Conservation (phyloP, 2,888 invertebrate genomes). For the Eilema caniola region DNA sequence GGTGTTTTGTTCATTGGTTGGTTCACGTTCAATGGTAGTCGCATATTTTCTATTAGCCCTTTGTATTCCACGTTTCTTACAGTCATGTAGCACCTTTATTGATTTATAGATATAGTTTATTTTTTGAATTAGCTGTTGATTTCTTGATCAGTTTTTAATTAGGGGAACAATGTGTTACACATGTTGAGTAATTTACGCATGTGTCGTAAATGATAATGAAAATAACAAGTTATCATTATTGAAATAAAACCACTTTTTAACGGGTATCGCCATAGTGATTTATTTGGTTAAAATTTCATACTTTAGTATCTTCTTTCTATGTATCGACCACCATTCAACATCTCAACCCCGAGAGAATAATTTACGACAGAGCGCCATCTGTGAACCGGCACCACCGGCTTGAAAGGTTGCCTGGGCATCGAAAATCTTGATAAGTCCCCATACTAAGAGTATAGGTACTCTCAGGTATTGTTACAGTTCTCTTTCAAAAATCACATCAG, state of each 20-base stretch:
- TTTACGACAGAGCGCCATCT: no score
- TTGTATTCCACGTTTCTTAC: constrained; percentile 24
- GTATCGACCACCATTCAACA: background rate
- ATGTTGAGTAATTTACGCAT: no score
- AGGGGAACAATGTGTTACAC: background rate
- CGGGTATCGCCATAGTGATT: no score
- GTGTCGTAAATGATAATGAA: no score
- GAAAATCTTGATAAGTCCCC: background rate
- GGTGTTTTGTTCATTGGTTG: constrained; percentile 45
- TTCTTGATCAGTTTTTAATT: background rate
- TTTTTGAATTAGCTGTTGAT: constrained; percentile 15
- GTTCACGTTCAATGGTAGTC: constrained; percentile 34
- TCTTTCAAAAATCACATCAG: background rate
- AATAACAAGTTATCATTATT: no score
- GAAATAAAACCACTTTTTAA: no score
- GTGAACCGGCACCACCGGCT: no score
- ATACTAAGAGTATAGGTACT: background rate
- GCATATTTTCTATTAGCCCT: constrained; percentile 36
- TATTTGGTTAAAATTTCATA: no score
- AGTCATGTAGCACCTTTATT: constrained; percentile 19
- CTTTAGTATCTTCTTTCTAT: no score
- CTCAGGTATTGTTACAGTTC: background rate
- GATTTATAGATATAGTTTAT: constrained; percentile 22
- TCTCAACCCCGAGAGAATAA: background rate
- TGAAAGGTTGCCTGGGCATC: background rate